These are phyloP conservation scores for Trachymyrmex cornetzi DNA, from an alignment of 1,140 invertebrate species.

Conservation along the genomic window DNA sequence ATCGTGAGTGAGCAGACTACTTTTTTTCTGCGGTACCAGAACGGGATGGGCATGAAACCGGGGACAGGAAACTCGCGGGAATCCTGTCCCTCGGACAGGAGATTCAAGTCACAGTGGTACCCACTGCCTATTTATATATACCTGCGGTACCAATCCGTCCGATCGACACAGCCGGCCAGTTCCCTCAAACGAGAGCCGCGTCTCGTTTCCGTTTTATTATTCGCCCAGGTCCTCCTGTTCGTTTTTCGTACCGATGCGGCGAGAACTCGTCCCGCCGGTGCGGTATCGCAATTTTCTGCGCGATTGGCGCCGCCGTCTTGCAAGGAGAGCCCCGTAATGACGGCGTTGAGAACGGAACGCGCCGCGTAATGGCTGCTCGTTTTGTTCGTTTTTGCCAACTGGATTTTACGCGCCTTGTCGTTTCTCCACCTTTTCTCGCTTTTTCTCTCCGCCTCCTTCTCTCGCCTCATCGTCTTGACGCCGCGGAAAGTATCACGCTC, in stretches of 20 bases:
- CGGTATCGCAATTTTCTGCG: neutral
- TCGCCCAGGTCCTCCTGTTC: neutral
- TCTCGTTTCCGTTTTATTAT: conserved; percentile 34
- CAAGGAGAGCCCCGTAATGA: neutral
- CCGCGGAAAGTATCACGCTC: conserved; percentile 48
- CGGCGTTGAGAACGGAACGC: neutral
- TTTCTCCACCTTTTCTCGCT: conserved; percentile 3
- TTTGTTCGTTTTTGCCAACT: conserved; percentile 24
- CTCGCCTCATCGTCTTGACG: neutral
- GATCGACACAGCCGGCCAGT: neutral
- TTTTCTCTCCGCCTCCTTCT: neutral
- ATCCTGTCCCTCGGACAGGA: conserved; percentile 12
- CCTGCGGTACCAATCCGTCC: conserved; percentile 7
- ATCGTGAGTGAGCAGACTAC: neutral
- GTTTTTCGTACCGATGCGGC: neutral
- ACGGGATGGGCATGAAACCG: neutral
- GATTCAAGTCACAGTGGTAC: neutral
- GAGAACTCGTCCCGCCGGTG: conserved; percentile 15
- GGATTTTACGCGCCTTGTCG: conserved; percentile 9
- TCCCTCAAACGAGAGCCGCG: conserved; percentile 8
- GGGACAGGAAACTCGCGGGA: conserved; percentile 30
- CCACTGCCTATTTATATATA: conserved; percentile 37
- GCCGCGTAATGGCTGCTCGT: conserved; percentile 19
- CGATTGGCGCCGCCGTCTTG: neutral
- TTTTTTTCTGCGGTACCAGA: neutral